These are phyloP conservation scores for Todiramphus saurophagus DNA, from an alignment of 2,113 vertebrate species.

Conservation along the genomic window DNA sequence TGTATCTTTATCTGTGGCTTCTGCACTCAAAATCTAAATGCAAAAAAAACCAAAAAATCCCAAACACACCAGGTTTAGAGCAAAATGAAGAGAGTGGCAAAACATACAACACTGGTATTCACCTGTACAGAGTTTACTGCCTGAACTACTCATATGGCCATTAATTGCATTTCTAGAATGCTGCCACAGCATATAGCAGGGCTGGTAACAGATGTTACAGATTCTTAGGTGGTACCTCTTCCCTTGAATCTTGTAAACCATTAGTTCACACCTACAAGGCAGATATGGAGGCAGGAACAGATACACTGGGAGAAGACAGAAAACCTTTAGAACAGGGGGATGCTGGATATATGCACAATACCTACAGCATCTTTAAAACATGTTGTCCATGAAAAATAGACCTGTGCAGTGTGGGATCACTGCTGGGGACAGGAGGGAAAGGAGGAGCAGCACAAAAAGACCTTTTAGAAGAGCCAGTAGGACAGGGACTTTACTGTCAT, in stretches of 20 bases:
- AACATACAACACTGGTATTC: not conserved
- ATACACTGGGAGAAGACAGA: not conserved
- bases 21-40: constrained; percentile 53
- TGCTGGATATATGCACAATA: not conserved
- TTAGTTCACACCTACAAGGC: not conserved
- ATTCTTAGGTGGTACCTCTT: not conserved
- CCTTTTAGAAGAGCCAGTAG: not conserved
- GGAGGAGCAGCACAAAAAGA: not conserved
- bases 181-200: not conserved
- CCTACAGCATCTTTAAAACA: not conserved
- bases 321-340: not conserved
- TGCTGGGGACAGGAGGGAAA: not conserved
- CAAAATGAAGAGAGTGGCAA: not conserved
- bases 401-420: not conserved
- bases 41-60: not conserved
- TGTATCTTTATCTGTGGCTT: constrained; percentile 53
- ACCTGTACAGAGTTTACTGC: not conserved
- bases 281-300: not conserved
- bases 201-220: not conserved
- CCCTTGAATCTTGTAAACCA: not conserved
- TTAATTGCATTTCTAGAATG: not conserved
- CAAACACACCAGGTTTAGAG: not conserved
- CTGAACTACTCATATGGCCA: not conserved
- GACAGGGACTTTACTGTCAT: not conserved
- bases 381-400: not conserved